These are phyloP conservation scores for Tauraco erythrolophus DNA, from an alignment of 2,113 vertebrate genomes.

Conservation along the genomic window DNA sequence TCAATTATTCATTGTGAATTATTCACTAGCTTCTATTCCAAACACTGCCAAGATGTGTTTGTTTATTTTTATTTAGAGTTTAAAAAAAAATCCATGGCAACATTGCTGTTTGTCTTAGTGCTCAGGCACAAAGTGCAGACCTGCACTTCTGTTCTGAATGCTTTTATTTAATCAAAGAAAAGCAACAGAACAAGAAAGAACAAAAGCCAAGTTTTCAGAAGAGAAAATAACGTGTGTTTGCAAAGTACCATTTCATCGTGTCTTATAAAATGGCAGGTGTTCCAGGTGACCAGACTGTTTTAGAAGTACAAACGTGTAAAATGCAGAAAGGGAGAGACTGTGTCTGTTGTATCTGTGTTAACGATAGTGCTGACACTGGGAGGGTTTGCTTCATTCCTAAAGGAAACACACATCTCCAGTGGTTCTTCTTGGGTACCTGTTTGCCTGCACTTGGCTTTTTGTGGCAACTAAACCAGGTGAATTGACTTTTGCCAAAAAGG, in stretches of 20 bases:
- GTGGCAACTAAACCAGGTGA: not conserved
- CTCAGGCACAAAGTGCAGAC: slow-evolving; percentile 46
- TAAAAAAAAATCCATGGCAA: slow-evolving; percentile 64
- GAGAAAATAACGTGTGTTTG: not conserved
- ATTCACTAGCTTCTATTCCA: slow-evolving; percentile 70
- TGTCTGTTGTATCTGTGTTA: not conserved
- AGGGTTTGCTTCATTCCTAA: not conserved
- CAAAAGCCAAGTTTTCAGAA: slow-evolving; percentile 31
- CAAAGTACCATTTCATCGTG: not conserved
- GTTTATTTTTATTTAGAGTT: slow-evolving; percentile 73
- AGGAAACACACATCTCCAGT: not conserved
- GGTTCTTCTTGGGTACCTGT: not conserved
- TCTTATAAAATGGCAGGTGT: not conserved
- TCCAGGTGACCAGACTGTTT: not conserved
- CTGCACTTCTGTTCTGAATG: slow-evolving; percentile 26
- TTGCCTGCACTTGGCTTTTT: not conserved
- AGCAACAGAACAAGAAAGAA: not conserved
- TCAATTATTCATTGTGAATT: slow-evolving; percentile 79
- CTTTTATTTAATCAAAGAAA: slow-evolving; percentile 47
- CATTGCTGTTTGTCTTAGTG: slow-evolving; percentile 56
- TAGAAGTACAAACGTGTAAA: not conserved
- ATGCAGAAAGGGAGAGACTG: not conserved
- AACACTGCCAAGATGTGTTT: slow-evolving; percentile 70
- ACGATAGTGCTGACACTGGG: not conserved
- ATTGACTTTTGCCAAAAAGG: not conserved